Evolutionary conservation across 2,797 vertebrate species (phyloP).

Genomic region (Sorex maritimensis): DNA sequence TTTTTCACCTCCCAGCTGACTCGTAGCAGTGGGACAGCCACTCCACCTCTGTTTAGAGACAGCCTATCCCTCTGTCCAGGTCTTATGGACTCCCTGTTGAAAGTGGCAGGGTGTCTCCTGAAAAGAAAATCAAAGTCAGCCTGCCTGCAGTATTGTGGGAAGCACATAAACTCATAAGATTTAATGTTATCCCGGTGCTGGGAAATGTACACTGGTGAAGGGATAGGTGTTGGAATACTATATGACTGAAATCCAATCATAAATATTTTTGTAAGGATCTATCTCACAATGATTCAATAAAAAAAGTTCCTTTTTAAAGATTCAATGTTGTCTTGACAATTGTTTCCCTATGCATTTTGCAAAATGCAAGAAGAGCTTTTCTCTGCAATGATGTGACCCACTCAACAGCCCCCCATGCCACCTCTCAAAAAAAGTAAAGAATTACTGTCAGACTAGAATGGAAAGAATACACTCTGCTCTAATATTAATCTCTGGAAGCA

Average conservation of each 20-base stretch:
- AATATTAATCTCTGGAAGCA: conserved; percentile 43
- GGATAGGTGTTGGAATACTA: too few relatives aligned
- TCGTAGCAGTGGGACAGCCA: background rate
- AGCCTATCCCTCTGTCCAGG: conserved; percentile 10
- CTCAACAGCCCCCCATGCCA: too few relatives aligned
- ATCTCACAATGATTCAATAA: too few relatives aligned
- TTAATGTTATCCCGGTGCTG: background rate
- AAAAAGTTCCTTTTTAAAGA: background rate
- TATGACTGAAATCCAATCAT: too few relatives aligned
- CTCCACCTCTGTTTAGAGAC: background rate
- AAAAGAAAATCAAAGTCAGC: conserved; percentile 30
- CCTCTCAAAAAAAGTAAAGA: conserved; percentile 55
- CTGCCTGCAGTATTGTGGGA: conserved; percentile 25
- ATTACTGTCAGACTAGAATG: conserved; percentile 51
- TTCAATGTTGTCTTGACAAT: conserved; percentile 40
- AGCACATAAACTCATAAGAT: conserved; percentile 43
- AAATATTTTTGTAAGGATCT: too few relatives aligned
- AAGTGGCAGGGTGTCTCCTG: conserved; percentile 53
- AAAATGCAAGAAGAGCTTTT: conserved; percentile 44
- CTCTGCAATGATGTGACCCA: conserved; percentile 16
- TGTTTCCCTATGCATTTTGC: conserved; percentile 56
- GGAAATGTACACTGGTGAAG: too few relatives aligned
- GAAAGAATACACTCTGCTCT: background rate
- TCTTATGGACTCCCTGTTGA: conserved; percentile 29
- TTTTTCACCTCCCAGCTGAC: conserved; percentile 24